Evolutionary conservation across 2,113 vertebrate species (phyloP).

Genomic region (Rhombomys opimus): DNA sequence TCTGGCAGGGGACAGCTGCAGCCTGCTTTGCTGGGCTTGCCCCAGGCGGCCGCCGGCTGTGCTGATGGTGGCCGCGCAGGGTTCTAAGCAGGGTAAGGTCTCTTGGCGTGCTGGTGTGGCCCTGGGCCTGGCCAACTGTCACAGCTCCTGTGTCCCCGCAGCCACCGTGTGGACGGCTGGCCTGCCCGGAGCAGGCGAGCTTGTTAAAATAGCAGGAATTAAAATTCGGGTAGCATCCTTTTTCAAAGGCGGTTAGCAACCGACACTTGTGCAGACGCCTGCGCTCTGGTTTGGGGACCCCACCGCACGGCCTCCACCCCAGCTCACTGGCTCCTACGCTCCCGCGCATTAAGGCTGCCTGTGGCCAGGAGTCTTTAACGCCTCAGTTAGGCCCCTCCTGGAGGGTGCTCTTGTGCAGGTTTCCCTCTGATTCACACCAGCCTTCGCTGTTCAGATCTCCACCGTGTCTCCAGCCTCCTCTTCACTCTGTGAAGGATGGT

Average conservation of each 20-base stretch:
- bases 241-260: conserved; percentile 46
- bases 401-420: not conserved
- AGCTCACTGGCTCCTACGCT: not conserved
- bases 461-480: not conserved
- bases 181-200: not conserved
- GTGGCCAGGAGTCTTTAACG: not conserved
- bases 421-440: not conserved
- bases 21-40: conserved; percentile 79
- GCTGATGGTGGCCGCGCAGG: conserved; percentile 61
- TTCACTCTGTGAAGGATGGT: not conserved
- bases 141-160: conserved; percentile 24
- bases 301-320: no score
- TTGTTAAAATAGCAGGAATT: not conserved
- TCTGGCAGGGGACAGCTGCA: not conserved
- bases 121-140: not conserved
- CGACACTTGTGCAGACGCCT: not conserved
- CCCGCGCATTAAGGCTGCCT: accelerated
- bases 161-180: not conserved
- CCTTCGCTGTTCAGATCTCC: not conserved
- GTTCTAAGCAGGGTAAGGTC: conserved; percentile 25
- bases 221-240: not conserved
- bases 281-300: accelerated
- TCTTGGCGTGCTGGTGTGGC: not conserved
- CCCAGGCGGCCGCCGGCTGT: conserved; percentile 69
- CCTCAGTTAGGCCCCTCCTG: not conserved